phyloP scores from a whole-genome alignment of 2,888 invertebrate genomes.

The Lobophora halterata region DNA sequence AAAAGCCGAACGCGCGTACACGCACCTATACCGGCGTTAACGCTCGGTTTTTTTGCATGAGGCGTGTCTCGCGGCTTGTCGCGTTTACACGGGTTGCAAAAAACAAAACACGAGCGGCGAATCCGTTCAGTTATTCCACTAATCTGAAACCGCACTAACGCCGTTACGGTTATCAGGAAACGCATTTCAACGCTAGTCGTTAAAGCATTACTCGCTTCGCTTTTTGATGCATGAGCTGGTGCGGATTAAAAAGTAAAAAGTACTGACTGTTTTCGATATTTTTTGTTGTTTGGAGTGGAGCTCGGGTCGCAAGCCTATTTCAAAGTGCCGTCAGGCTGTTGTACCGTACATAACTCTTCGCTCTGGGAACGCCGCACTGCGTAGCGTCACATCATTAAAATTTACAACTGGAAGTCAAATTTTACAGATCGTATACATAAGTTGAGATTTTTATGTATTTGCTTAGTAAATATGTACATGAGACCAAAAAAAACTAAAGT shows the following conservation, averaged over 20 bases:
- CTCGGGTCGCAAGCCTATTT: slow-evolving; percentile 31
- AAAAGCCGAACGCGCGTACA: too few relatives aligned
- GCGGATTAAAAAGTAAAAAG: slow-evolving; percentile 25
- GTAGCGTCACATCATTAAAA: slow-evolving; percentile 65
- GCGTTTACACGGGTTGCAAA: too few relatives aligned
- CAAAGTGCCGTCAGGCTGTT: slow-evolving; percentile 37
- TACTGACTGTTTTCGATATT: slow-evolving; percentile 27
- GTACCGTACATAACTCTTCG: slow-evolving; percentile 33
- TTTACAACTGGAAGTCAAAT: slow-evolving; percentile 44
- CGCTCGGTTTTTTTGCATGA: too few relatives aligned
- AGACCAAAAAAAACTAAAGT: too few relatives aligned
- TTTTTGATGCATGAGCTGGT: slow-evolving; percentile 25
- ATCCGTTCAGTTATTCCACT: too few relatives aligned
- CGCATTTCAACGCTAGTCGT: slow-evolving; percentile 21
- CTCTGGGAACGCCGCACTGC: slow-evolving; percentile 56
- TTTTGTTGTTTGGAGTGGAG: slow-evolving; percentile 24
- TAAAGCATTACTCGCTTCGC: slow-evolving; percentile 22
- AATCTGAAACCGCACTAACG: too few relatives aligned
- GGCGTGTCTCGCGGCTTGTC: too few relatives aligned
- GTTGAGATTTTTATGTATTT: too few relatives aligned
- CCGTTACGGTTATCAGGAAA: slow-evolving; percentile 20
- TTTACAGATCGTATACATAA: slow-evolving; percentile 20
- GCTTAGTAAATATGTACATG: too few relatives aligned
- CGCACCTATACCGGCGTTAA: too few relatives aligned
- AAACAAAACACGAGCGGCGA: too few relatives aligned